These are phyloP conservation scores for Sebastes melanostomus DNA, from an alignment of 2,797 vertebrate genomes.

Conservation along the genomic window DNA sequence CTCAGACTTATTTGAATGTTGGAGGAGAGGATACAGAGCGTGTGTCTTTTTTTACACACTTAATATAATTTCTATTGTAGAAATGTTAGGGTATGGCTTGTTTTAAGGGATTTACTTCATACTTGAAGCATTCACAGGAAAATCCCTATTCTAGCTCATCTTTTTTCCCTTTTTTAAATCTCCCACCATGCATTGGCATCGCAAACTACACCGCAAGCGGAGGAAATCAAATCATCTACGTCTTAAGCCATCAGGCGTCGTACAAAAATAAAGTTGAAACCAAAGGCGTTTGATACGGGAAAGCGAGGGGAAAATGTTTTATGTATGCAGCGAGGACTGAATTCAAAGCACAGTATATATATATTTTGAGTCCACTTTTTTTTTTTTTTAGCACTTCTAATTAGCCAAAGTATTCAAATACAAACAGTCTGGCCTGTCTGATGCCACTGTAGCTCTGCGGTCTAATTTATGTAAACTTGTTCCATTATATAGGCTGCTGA, in stretches of 20 bases:
- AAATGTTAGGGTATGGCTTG: conserved; percentile 66
- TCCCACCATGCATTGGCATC: conserved; percentile 66
- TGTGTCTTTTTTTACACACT: conserved; percentile 63
- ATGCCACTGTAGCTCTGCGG: conserved; percentile 76
- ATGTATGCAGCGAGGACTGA: conserved; percentile 54
- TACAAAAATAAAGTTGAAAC: conserved; percentile 63
- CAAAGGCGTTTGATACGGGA: conserved; percentile 51
- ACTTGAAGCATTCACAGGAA: conserved; percentile 74
- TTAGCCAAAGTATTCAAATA: conserved; percentile 76
- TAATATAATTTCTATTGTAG: conserved; percentile 76
- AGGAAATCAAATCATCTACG: conserved; percentile 69
- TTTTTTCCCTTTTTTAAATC: conserved; percentile 74
- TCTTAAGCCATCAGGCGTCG: conserved; percentile 70
- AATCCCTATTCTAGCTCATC: conserved; percentile 78
- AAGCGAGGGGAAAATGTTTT: conserved; percentile 64
- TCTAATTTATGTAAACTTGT: conserved; percentile 86
- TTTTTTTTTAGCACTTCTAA: conserved; percentile 67
- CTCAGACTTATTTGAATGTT: conserved; percentile 78
- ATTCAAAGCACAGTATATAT: conserved; percentile 51
- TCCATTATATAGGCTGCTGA: conserved; percentile 84
- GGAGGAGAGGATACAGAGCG: conserved; percentile 61
- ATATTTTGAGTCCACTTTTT: conserved; percentile 57
- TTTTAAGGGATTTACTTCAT: conserved; percentile 76
- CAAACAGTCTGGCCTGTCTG: conserved; percentile 75
- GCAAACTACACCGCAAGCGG: conserved; percentile 48